These are phyloP conservation scores for Poicephalus gulielmi DNA, from an alignment of 2,113 vertebrate species.

Conservation along the genomic window DNA sequence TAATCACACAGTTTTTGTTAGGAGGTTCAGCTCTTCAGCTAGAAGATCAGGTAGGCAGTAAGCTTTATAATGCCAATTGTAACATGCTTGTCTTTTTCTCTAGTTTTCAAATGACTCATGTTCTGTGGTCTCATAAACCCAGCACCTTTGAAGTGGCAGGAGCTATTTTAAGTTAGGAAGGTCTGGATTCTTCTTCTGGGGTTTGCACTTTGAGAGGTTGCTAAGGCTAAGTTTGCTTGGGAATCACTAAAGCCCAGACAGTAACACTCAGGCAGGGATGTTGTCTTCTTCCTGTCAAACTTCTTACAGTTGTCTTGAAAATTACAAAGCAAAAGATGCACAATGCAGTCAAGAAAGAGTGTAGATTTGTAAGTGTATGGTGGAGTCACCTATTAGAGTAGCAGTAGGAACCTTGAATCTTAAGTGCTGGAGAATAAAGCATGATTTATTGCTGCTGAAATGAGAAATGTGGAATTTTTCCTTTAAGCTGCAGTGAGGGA, in stretches of 20 bases:
- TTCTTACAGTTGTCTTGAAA: neutral
- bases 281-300: neutral
- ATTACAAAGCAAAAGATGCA: neutral
- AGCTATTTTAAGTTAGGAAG: neutral
- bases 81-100: neutral
- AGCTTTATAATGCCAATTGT: neutral
- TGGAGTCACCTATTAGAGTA: neutral
- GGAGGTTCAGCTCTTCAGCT: neutral
- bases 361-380: neutral
- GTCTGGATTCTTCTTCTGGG: neutral
- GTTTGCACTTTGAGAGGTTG: neutral
- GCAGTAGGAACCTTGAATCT: neutral
- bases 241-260: neutral
- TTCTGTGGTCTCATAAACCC: neutral
- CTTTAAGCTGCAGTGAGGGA: neutral
- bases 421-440: neutral
- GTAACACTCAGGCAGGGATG: neutral
- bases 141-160: neutral
- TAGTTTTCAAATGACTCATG: neutral
- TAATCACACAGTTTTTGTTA: neutral
- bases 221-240: neutral
- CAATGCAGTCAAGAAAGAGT: neutral
- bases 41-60: neutral
- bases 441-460: neutral
- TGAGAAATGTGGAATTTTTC: neutral